These are phyloP conservation scores for Gryon sp. DNA, from an alignment of 1,140 invertebrate species.

Conservation along the genomic window DNA sequence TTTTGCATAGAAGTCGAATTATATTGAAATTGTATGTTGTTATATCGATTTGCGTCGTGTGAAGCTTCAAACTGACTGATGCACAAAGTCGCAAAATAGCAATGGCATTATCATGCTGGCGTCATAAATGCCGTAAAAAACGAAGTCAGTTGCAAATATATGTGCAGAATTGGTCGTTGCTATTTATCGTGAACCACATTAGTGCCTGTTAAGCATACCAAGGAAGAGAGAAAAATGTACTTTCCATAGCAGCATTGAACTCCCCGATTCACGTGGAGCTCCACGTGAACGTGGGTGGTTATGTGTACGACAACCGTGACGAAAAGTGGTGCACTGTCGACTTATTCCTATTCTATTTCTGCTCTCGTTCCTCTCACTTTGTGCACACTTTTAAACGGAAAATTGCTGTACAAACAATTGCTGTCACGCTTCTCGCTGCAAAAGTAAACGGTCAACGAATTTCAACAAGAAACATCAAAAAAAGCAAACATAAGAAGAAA, in stretches of 20 bases:
- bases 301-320: conserved; percentile 62
- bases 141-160: conserved; percentile 29
- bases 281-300: conserved; percentile 73
- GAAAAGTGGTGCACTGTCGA: conserved; percentile 59
- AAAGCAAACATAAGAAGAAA: conserved; percentile 5
- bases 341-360: conserved; percentile 65
- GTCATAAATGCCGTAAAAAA: conserved; percentile 41
- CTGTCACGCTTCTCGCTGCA: conserved; percentile 37
- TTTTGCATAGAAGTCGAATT: too few relatives aligned
- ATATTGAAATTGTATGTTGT: too few relatives aligned
- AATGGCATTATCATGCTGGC: conserved; percentile 29
- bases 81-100: conserved; percentile 4
- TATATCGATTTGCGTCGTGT: too few relatives aligned
- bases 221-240: conserved; percentile 66
- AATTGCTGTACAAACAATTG: conserved; percentile 53
- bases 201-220: conserved; percentile 56
- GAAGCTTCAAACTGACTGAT: conserved; percentile 3
- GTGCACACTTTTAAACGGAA: conserved; percentile 61
- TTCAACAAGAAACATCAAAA: conserved; percentile 51
- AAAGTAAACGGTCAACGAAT: conserved; percentile 58
- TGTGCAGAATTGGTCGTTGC: conserved; percentile 44
- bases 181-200: conserved; percentile 54
- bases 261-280: conserved; percentile 75
- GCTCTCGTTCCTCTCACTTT: conserved; percentile 63
- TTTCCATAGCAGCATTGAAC: conserved; percentile 67